Evolutionary conservation across 2,113 vertebrate genomes (phyloP), one percentile per base, ranked within the genome.

Genomic region (Sinocyclocheilus maitianheensis): DNA sequence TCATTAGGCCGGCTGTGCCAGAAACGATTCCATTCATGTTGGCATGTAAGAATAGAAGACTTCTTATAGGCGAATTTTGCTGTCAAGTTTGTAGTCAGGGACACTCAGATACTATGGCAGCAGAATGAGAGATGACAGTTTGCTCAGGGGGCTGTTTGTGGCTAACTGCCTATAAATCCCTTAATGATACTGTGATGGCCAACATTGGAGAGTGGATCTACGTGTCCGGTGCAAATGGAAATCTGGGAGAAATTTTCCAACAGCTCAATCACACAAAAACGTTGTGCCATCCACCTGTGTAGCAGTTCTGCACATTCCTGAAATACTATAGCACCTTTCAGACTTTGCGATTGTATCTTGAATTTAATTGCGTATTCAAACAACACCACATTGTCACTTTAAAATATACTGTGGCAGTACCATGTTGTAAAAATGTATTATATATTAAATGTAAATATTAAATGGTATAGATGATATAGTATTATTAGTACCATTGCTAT

Each of bases 11-110:
- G 26, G 13, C 43, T 37, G 18, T 79, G 63, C 43, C 82, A 86
- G 81, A 76, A 86, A 46, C 46, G 16, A 77, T 85, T 79, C 84
- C 67, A 75, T 88, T 86, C 75, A 84, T 86, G 76, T 76, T 84
- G 80, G 65, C 53, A 65, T 72, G 46, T 37, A 55, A 83, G 48
- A 83, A 30, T 83, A 55, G 81, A 72, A 34, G 14, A 18, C 26
- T 34, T 71, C 12, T 72, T 30, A 34, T 51, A 20, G 65, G 24
- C 46, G 10, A 53, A 22, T 83, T 83, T 53, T 51, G 24, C 46
- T n/a, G 81, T 83, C 63, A 53, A 72, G 67, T 72, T 71, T 37
- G 48, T 83, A 34, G 65, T 83, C 81, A 58, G 65, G 65, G 65
- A 69, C 63, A n/a, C 26, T 72, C 6, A 1, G 26, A 83, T 55